These are phyloP conservation scores for Leuctra nigra DNA, from an alignment of 2,888 invertebrate species.

Conservation along the genomic window DNA sequence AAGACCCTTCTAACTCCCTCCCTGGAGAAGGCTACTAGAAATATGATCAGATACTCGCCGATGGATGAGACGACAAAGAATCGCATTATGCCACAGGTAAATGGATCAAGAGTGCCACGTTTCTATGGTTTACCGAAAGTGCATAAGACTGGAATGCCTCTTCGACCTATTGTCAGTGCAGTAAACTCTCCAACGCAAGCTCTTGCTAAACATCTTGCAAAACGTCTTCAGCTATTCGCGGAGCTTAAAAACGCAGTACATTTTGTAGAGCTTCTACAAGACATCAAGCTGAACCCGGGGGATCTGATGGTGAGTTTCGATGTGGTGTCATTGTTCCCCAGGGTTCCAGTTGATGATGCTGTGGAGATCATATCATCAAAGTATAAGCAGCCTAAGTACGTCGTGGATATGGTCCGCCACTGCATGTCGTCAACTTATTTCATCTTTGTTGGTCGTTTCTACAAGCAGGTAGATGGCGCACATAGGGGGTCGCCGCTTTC, in stretches of 20 bases:
- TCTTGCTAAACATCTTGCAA: background rate
- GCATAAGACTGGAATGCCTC: background rate
- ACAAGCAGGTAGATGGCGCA: slow-evolving; percentile 14
- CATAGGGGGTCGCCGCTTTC: slow-evolving; percentile 8
- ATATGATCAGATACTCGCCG: background rate
- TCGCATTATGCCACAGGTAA: background rate
- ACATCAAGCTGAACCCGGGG: background rate
- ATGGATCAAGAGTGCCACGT: background rate
- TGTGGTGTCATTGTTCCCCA: slow-evolving; percentile 1
- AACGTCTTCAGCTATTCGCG: background rate
- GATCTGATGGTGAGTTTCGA: slow-evolving; percentile 9
- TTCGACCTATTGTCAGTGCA: too few species aligned
- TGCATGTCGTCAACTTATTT: too few species aligned
- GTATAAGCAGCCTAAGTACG: background rate
- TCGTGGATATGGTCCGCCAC: background rate
- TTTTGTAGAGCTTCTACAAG: background rate
- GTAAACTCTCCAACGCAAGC: background rate
- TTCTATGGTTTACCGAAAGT: slow-evolving; percentile 13
- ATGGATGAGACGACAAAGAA: background rate
- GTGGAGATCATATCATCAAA: background rate
- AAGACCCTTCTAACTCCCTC: background rate
- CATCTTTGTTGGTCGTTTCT: slow-evolving; percentile 7
- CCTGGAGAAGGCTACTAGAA: background rate
- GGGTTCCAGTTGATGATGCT: slow-evolving; percentile 4
- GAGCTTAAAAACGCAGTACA: slow-evolving; percentile 6